Evolutionary conservation across 2,113 vertebrate species (phyloP).

Genomic region (Corythornis cristatus): DNA sequence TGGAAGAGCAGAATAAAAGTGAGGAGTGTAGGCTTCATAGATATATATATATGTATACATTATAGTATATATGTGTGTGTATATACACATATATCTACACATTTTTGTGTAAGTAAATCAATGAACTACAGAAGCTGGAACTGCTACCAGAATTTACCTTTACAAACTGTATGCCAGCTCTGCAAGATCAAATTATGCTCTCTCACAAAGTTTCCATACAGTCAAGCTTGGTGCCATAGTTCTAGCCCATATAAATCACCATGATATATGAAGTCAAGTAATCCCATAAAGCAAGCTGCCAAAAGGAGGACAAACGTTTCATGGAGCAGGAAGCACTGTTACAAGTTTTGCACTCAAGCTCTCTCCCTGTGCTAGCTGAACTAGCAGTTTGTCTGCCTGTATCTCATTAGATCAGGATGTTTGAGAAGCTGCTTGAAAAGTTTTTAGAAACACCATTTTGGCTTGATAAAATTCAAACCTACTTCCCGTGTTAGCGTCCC

Average conservation of each 20-base stretch:
- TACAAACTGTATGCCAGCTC: not conserved
- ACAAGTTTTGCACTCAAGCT: not conserved
- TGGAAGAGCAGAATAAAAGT: not conserved
- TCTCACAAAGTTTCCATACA: not conserved
- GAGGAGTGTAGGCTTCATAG: not conserved
- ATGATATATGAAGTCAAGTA: fast-evolving
- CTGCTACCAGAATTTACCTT: not conserved
- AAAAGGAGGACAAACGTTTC: not conserved
- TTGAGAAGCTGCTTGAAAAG: conserved; percentile 27
- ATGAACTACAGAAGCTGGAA: not conserved
- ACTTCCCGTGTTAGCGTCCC: not conserved
- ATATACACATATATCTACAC: not conserved
- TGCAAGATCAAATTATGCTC: not conserved
- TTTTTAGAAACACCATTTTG: not conserved
- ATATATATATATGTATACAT: too few species aligned
- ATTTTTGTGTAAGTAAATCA: not conserved
- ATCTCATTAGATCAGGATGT: conserved; percentile 29
- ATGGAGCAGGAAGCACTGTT: not conserved
- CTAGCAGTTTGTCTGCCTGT: not conserved
- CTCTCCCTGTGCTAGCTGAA: not conserved
- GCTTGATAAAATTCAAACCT: conserved; percentile 21
- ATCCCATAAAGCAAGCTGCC: not conserved
- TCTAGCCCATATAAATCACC: not conserved
- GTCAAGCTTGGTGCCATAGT: not conserved
- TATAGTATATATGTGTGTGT: not conserved